A percentile compares a stretch with the other conserved stretches of the same genome.
phyloP scores from a whole-genome alignment of 2,797 vertebrate genomes.

The Numenius phaeopus region DNA sequence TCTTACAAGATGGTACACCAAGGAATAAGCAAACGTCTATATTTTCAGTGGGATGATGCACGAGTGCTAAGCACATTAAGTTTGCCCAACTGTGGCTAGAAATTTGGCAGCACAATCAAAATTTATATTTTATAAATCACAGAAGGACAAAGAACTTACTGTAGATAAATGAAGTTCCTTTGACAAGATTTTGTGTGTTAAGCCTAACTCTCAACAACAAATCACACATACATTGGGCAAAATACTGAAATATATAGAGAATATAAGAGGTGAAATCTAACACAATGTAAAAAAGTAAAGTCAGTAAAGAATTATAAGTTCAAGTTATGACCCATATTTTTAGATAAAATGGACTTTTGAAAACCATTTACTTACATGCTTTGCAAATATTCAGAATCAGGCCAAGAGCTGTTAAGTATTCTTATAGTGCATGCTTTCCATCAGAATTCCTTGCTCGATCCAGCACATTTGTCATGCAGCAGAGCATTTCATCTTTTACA shows the following conservation, averaged over 20 bases:
- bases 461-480: not conserved
- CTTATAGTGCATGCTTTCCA: fast-evolving
- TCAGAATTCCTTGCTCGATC: not conserved
- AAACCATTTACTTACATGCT: not conserved
- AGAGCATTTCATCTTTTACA: not conserved
- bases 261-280: not conserved
- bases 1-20: not conserved
- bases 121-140: not conserved
- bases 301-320: not conserved
- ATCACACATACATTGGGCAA: not conserved
- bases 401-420: not conserved
- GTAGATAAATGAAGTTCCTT: not conserved
- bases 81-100: not conserved
- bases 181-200: not conserved
- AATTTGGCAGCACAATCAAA: not conserved
- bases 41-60: not conserved
- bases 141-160: not conserved
- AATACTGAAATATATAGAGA: not conserved
- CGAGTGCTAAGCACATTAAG: not conserved
- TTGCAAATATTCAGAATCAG: not conserved
- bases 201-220: not conserved
- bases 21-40: fast-evolving
- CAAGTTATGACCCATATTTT: not conserved
- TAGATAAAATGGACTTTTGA: not conserved
- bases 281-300: not conserved